A percentile compares a stretch with the other conserved stretches of the same genome.
phyloP scores from a whole-genome alignment of 2,888 invertebrate genomes.

The Diogma glabrata region DNA sequence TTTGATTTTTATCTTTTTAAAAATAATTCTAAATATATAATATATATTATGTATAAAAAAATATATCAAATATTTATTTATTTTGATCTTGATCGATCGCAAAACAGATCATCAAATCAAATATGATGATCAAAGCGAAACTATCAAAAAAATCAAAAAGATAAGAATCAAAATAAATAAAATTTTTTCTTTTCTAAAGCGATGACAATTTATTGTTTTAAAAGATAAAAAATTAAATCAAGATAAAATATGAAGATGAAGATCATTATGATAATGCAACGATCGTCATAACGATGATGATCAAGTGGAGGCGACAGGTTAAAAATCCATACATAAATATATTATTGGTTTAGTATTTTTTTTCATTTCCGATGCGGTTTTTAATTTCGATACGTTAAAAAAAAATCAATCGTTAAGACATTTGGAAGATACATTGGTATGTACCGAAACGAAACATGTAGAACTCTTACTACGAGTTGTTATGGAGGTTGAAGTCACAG shows the following conservation, averaged over 20 bases:
- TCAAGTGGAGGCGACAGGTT: conserved; percentile 7
- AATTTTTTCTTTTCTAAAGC: conserved; percentile 1
- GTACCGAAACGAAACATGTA: too few relatives aligned
- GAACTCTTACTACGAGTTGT: too few relatives aligned
- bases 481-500: too few relatives aligned
- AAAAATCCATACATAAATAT: too few relatives aligned
- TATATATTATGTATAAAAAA: conserved; percentile 7
- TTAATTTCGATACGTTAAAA: too few relatives aligned
- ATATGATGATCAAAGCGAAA: conserved; percentile 4
- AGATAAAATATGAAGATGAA: conserved; percentile 7
- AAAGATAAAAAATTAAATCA: conserved; percentile 5
- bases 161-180: conserved; percentile 6
- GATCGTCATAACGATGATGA: conserved; percentile 5
- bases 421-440: too few relatives aligned
- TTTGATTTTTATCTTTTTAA: conserved; percentile 6
- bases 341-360: too few relatives aligned
- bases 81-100: conserved; percentile 6
- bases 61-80: conserved; percentile 9
- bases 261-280: conserved; percentile 7
- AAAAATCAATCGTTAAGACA: too few relatives aligned
- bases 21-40: conserved; percentile 4
- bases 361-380: too few relatives aligned
- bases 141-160: too few relatives aligned
- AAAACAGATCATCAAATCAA: conserved; percentile 7
- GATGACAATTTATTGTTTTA: conserved; percentile 8